These are phyloP conservation scores for Glaucomys volans DNA, from an alignment of 2,113 vertebrate species.

Conservation along the genomic window DNA sequence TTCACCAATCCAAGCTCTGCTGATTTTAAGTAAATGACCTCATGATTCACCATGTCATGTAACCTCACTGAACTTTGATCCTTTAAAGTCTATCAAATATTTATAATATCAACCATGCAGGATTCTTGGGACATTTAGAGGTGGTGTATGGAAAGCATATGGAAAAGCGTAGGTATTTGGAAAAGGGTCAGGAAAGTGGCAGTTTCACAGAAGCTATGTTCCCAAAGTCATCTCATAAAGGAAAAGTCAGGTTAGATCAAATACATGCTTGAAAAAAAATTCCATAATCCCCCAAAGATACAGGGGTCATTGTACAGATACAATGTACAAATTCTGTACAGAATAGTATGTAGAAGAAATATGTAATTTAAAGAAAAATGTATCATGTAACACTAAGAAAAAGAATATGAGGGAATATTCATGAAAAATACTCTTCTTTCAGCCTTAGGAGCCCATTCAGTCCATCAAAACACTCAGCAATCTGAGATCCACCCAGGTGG, in stretches of 20 bases:
- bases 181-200: not conserved
- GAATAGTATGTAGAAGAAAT: not conserved
- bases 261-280: not conserved
- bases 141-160: not conserved
- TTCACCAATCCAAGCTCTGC: not conserved
- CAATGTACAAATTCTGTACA: not conserved
- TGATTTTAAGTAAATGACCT: not conserved
- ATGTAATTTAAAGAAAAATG: not conserved
- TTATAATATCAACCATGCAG: not conserved
- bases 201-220: not conserved
- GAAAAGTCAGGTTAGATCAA: not conserved
- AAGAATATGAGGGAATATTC: not conserved
- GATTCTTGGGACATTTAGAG: not conserved
- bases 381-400: not conserved
- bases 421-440: not conserved
- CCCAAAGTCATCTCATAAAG: not conserved
- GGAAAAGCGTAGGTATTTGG: not conserved
- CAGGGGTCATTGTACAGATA: accelerated
- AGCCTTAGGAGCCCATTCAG: not conserved
- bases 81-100: conserved; percentile 41
- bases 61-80: not conserved
- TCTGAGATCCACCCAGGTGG: not conserved
- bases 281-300: not conserved
- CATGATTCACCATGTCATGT: not conserved
- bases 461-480: not conserved